phyloP scores from a whole-genome alignment of 1,140 invertebrate genomes.

The Ips typographus region DNA sequence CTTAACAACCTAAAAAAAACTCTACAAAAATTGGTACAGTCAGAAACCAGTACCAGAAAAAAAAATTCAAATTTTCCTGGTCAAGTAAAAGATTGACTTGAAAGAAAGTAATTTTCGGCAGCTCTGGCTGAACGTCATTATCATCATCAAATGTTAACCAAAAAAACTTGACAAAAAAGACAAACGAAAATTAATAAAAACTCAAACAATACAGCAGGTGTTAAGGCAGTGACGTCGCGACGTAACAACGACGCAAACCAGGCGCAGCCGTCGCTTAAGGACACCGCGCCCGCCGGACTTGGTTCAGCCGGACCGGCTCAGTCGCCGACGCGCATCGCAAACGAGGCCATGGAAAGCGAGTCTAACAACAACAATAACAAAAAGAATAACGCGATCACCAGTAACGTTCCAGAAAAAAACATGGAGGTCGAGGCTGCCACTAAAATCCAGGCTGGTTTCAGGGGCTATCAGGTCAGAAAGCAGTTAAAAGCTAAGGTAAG shows the following conservation, averaged over 20 bases:
- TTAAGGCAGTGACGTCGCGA: slow-evolving; percentile 45
- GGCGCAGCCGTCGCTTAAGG: slow-evolving; percentile 39
- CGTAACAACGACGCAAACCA: slow-evolving; percentile 19
- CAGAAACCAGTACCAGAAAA: too few relatives aligned
- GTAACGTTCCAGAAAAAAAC: slow-evolving; percentile 39
- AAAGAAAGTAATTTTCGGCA: too few relatives aligned
- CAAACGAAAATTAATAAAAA: slow-evolving; percentile 20
- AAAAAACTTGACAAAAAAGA: neutral
- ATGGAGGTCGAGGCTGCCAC: slow-evolving; percentile 63
- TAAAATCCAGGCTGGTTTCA: slow-evolving; percentile 73
- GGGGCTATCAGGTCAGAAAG: slow-evolving; percentile 70
- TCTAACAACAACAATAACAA: slow-evolving; percentile 36
- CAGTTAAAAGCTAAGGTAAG: slow-evolving; percentile 56
- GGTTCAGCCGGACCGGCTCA: slow-evolving; percentile 16
- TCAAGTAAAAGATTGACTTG: too few relatives aligned
- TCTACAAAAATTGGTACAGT: too few relatives aligned
- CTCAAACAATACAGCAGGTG: slow-evolving; percentile 45
- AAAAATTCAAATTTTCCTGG: too few relatives aligned
- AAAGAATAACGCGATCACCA: slow-evolving; percentile 42
- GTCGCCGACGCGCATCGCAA: slow-evolving; percentile 25
- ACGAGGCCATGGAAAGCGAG: slow-evolving; percentile 38
- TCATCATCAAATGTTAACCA: too few relatives aligned
- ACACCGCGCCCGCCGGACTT: slow-evolving; percentile 37
- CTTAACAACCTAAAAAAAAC: too few relatives aligned
- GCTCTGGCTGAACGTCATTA: too few relatives aligned